Percentiles rank a stretch among this genome's conserved stretches.
Conservation (phyloP, 1,140 invertebrate genomes). For the Solenopsis fugax region DNA sequence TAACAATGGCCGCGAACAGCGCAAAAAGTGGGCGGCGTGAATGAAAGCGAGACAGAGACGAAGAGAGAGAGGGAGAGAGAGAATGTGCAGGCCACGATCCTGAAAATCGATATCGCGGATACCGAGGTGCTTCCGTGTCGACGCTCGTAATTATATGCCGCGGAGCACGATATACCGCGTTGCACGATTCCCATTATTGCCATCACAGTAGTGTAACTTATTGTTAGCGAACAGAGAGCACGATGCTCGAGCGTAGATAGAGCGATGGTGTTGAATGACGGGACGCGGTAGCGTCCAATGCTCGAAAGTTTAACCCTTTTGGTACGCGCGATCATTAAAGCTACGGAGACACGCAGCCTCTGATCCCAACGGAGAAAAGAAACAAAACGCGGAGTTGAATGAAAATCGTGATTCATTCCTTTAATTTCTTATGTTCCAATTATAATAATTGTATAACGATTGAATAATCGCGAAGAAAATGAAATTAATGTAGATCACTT, state of each 20-base stretch:
- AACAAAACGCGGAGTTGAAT: background rate
- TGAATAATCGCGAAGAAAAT: background rate
- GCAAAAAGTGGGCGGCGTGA: slow-evolving; percentile 35
- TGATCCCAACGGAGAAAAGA: background rate
- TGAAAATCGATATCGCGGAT: slow-evolving; percentile 73
- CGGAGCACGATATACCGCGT: slow-evolving; percentile 58
- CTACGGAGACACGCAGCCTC: background rate
- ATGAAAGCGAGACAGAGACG: background rate
- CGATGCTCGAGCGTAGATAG: slow-evolving; percentile 69
- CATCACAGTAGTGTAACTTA: slow-evolving; percentile 62
- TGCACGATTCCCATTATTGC: slow-evolving; percentile 65
- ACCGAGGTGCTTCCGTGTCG: slow-evolving; percentile 73
- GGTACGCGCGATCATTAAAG: background rate
- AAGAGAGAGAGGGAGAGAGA: background rate
- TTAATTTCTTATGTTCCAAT: background rate
- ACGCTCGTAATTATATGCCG: slow-evolving; percentile 72
- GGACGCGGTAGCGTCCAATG: slow-evolving; percentile 54
- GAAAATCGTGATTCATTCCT: background rate
- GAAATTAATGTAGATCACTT: background rate
- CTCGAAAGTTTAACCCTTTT: slow-evolving; percentile 37
- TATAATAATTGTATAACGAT: slow-evolving; percentile 8
- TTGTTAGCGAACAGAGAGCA: slow-evolving; percentile 66
- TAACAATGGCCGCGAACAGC: slow-evolving; percentile 58
- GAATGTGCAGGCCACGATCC: slow-evolving; percentile 63
- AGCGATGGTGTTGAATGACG: slow-evolving; percentile 68